Percentiles rank a stretch among this genome's conserved stretches.
Evolutionary conservation across 2,888 invertebrate genomes (phyloP).

Genomic region (Falcaria lacertinaria): DNA sequence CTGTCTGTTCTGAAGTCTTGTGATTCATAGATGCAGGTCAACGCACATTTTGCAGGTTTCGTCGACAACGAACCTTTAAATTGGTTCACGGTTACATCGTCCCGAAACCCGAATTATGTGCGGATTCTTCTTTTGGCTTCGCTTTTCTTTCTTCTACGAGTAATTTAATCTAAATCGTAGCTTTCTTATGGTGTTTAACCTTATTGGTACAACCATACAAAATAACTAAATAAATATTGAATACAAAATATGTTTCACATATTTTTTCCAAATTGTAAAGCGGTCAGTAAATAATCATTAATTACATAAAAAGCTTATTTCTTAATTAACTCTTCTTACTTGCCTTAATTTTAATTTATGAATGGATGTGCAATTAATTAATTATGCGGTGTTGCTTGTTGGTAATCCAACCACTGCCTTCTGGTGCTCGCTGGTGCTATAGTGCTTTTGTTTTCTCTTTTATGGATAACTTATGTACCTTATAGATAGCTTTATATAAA

Average conservation of each 20-base stretch:
- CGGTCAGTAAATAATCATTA: conserved; percentile 13
- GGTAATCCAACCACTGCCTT: conserved; percentile 29
- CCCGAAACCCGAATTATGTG: conserved; percentile 93
- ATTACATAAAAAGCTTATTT: conserved; percentile 19
- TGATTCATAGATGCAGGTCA: conserved; percentile 25
- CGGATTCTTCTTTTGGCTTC: conserved; percentile 59
- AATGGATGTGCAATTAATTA: conserved; percentile 47
- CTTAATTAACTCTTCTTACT: no score
- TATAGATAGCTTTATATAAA: no score
- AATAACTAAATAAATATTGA: no score
- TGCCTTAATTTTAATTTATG: conserved; percentile 40
- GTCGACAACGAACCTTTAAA: conserved; percentile 95
- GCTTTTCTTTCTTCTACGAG: conserved; percentile 15
- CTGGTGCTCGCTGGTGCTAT: not conserved
- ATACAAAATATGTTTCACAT: not conserved
- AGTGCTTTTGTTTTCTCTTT: not conserved
- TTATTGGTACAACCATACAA: no score
- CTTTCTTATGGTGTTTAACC: no score
- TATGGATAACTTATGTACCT: not conserved
- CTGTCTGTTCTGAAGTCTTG: not conserved
- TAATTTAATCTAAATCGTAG: not conserved
- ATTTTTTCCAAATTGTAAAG: not conserved
- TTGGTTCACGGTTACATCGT: conserved; percentile 85
- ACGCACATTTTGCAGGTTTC: conserved; percentile 95
- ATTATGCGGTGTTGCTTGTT: conserved; percentile 36